Evolutionary conservation across 2,797 vertebrate species (phyloP).

Genomic region (Pseudomugil tenellus): DNA sequence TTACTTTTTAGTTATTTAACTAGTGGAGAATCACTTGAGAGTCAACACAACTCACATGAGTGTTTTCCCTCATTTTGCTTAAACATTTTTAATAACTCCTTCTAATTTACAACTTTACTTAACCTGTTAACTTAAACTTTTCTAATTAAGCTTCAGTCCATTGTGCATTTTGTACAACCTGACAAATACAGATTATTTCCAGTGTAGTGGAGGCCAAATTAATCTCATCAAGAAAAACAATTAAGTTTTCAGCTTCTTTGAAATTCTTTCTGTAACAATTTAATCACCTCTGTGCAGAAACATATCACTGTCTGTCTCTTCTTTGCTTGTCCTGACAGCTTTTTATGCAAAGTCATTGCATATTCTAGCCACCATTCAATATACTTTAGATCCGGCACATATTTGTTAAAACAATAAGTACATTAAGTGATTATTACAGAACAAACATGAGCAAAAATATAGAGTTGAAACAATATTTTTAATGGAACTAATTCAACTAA

Average conservation of each 20-base stretch:
- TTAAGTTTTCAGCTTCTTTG: neutral
- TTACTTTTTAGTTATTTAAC: neutral
- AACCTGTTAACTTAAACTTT: no score
- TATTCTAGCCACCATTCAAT: neutral
- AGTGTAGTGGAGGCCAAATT: neutral
- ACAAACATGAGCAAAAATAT: neutral
- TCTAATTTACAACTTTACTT: no score
- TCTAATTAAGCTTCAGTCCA: neutral
- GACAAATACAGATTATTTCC: neutral
- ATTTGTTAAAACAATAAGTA: neutral
- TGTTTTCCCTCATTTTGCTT: neutral
- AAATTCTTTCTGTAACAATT: neutral
- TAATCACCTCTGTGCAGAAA: neutral
- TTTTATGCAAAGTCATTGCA: neutral
- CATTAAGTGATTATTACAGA: accelerated
- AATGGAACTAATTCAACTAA: neutral
- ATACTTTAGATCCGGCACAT: neutral
- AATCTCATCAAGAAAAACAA: neutral
- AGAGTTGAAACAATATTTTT: neutral
- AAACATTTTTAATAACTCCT: neutral
- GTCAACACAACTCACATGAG: neutral
- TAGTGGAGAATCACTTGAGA: neutral
- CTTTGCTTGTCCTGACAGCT: neutral
- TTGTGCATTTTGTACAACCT: neutral
- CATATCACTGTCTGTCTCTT: neutral